Evolutionary conservation across 2,113 vertebrate species (phyloP), one percentile per base, ranked within the genome.

Genomic region (Edolisoma coerulescens): DNA sequence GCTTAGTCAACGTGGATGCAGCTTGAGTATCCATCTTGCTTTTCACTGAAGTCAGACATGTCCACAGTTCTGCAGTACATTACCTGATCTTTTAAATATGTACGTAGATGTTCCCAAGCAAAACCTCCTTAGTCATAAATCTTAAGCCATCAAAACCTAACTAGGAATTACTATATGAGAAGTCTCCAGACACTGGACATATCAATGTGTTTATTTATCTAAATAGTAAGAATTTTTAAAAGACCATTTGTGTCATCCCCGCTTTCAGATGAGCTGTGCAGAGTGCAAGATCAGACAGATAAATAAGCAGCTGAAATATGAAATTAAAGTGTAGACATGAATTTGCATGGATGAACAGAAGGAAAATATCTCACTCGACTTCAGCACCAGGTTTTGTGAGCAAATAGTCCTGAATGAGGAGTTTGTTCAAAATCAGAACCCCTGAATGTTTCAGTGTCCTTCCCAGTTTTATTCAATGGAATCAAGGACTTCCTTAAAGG

Each of bases 31-130:
- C 70, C 21, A 21, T 44, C 30, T 18, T 47, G 33, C 14, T 81
- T 83, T 96, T 96, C 94, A 89, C 50, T 87, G 79, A 95, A 90
- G 60, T 95, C 83, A 73, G 61, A 74, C 59, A 74, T 45, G 16
- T 82, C 77, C 53, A 93, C 32, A 94, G 83, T 84, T 95, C 95
- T 95, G 75, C 39, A 91, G 67, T 67, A 86, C 41, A 57, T 70
- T 91, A 78, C 33, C 47, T 91, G 81, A 33, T 63, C 39, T 76
- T 89, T 54, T 52, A 89, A 91, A 64, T 39, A 60, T 1, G 1
- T 12, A 6, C 21, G 22, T 20, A 81, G 42, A 49, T 32, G 30
- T 64, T 84, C 28, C 35, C 23, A 59, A 90, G 39, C 2, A 89
- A 89, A 86, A 78, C 23, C 15, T 78, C 41, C 47, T 27, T 42